Evolutionary conservation across 2,113 vertebrate species (phyloP).

Genomic region (Pelecanus crispus): DNA sequence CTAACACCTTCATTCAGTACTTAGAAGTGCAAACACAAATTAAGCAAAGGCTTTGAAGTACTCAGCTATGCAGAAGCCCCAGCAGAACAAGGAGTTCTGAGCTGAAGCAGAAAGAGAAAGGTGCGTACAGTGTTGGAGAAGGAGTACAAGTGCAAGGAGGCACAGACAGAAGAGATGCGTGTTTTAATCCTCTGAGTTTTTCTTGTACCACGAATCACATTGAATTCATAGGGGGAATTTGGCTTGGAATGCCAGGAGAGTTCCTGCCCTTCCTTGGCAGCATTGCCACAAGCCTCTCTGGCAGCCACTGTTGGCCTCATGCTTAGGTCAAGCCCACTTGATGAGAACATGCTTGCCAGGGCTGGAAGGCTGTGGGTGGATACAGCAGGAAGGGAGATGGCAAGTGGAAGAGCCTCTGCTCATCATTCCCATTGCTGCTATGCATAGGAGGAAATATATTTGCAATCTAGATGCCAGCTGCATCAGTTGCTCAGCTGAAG

Average conservation of each 20-base stretch:
- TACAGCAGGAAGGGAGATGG: background rate
- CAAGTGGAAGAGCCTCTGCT: background rate
- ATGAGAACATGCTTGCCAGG: background rate
- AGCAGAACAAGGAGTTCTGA: conserved; percentile 43
- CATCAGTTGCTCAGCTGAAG: background rate
- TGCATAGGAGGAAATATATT: background rate
- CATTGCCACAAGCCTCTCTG: background rate
- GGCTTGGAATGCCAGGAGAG: background rate
- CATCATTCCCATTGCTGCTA: background rate
- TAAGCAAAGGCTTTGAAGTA: conserved; percentile 53
- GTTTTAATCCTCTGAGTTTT: background rate
- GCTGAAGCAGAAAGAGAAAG: background rate
- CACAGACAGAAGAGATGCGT: background rate
- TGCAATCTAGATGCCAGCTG: background rate
- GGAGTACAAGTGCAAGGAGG: background rate
- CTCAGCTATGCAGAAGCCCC: background rate
- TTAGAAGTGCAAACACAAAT: conserved; percentile 55
- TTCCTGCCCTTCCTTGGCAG: background rate
- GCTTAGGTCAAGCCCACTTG: background rate
- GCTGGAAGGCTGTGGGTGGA: background rate
- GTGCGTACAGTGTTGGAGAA: background rate
- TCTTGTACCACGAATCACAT: background rate
- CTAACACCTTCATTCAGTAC: conserved; percentile 20
- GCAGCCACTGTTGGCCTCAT: background rate
- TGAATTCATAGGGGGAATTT: background rate